Percentiles rank a stretch among this genome's conserved stretches.
Evolutionary conservation across 2,888 invertebrate genomes (phyloP).

Genomic region (Epinotia bilunana): DNA sequence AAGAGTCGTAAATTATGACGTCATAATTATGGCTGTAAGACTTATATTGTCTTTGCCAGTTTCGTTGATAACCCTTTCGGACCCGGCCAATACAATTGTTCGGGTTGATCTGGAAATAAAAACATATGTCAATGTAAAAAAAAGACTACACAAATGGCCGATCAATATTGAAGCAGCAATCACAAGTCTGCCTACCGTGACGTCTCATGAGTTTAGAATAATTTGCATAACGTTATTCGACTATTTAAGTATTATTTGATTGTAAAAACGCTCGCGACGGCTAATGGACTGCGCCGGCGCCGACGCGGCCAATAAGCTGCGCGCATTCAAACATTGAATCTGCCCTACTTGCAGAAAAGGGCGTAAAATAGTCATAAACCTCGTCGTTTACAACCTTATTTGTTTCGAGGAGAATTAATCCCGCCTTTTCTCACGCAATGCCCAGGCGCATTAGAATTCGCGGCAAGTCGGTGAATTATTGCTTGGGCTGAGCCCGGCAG

Average conservation of each 20-base stretch:
- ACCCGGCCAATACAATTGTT: no score
- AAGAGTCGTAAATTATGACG: no score
- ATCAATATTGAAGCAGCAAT: slow-evolving; percentile 3
- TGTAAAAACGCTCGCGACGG: slow-evolving; percentile 1
- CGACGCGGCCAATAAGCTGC: slow-evolving; percentile 8
- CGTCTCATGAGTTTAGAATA: slow-evolving; percentile 10
- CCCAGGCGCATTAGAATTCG: slow-evolving; percentile 25
- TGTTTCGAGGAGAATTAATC: neutral
- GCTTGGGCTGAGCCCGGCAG: neutral
- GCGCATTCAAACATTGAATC: slow-evolving; percentile 17
- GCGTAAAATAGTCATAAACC: neutral
- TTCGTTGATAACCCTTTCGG: no score
- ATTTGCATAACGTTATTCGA: neutral
- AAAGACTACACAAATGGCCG: slow-evolving; percentile 18
- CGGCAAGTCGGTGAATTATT: slow-evolving; percentile 19
- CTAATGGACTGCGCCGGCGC: slow-evolving; percentile 16
- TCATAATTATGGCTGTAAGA: no score
- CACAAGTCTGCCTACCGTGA: slow-evolving; percentile 17
- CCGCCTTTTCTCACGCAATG: slow-evolving; percentile 43
- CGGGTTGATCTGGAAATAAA: no score
- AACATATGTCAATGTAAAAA: no score
- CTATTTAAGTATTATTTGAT: slow-evolving; percentile 16
- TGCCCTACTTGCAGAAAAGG: neutral
- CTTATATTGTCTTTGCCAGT: no score
- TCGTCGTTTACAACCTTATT: neutral